These are phyloP conservation scores for Sebastes fasciatus DNA, from an alignment of 2,113 vertebrate genomes.

Conservation along the genomic window DNA sequence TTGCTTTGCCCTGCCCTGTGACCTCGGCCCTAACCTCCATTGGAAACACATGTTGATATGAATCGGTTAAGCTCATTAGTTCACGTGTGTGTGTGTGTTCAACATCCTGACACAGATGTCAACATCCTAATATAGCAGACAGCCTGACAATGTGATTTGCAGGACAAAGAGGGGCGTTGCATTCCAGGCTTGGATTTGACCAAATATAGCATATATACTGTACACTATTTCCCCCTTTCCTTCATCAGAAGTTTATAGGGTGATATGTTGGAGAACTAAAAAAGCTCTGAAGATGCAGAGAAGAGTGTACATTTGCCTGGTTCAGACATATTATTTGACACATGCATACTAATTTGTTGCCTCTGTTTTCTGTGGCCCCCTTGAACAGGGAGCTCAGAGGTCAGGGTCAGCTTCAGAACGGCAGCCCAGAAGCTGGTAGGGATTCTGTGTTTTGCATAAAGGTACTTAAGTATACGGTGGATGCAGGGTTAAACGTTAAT, in stretches of 20 bases:
- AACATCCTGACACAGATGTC: constrained; percentile 53
- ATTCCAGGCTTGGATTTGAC: not conserved
- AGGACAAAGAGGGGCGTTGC: constrained; percentile 28
- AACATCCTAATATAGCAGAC: constrained; percentile 37
- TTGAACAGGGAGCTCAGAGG: not conserved
- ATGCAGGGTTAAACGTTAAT: too few relatives aligned
- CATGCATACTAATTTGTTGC: not conserved
- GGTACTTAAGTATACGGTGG: not conserved
- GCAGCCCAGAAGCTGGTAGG: not conserved
- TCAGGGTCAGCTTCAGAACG: constrained; percentile 4
- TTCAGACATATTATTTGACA: not conserved
- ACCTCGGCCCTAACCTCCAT: constrained; percentile 25
- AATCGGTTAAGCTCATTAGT: constrained; percentile 37
- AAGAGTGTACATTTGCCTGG: not conserved
- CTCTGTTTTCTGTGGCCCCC: not conserved
- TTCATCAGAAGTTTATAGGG: not conserved
- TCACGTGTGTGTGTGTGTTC: not conserved
- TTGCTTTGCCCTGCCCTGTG: constrained; percentile 20
- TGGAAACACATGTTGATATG: constrained; percentile 19
- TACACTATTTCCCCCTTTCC: not conserved
- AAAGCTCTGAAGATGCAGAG: not conserved
- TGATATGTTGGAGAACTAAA: not conserved
- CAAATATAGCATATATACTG: not conserved
- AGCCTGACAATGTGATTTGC: constrained; percentile 17
- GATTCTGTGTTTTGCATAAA: constrained; percentile 23